A percentile compares a stretch with the other conserved stretches of the same genome.
Conservation (phyloP, 1,140 invertebrate species). For the Cardiocondyla obscurior region DNA sequence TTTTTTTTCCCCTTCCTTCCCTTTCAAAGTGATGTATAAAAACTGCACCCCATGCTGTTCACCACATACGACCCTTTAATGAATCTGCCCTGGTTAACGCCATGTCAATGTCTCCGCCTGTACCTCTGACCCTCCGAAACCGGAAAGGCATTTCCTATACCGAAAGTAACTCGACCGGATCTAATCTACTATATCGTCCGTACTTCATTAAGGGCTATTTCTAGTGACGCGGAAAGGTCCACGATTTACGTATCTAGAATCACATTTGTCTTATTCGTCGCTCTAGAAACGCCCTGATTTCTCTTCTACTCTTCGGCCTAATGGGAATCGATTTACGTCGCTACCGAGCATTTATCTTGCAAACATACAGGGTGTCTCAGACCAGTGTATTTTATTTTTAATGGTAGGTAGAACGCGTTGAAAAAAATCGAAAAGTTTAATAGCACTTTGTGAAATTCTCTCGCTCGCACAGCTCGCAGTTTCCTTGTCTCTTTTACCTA, state of each 20-base stretch:
- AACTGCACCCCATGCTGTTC: slow-evolving; percentile 28
- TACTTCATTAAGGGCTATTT: slow-evolving; percentile 71
- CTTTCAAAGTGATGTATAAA: slow-evolving; percentile 33
- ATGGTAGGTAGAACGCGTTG: too few relatives aligned
- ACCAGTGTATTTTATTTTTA: too few relatives aligned
- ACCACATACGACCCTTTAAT: slow-evolving; percentile 52
- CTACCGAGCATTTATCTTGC: slow-evolving; percentile 1
- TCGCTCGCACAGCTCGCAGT: too few relatives aligned
- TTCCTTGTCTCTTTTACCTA: too few relatives aligned
- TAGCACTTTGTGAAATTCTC: too few relatives aligned
- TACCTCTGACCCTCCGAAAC: slow-evolving; percentile 11
- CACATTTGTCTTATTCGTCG: slow-evolving; percentile 60
- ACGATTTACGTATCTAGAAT: slow-evolving; percentile 63
- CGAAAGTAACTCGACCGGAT: slow-evolving; percentile 58
- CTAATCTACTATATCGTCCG: slow-evolving; percentile 72
- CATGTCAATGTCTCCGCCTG: slow-evolving; percentile 38
- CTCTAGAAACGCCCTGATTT: slow-evolving; percentile 32
- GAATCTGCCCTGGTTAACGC: slow-evolving; percentile 44
- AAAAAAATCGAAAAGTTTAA: too few relatives aligned
- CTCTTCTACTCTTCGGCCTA: neutral
- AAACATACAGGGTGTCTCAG: too few relatives aligned
- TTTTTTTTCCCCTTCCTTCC: neutral
- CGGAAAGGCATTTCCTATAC: slow-evolving; percentile 65
- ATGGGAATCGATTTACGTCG: slow-evolving; percentile 30
- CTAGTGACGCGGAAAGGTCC: slow-evolving; percentile 59